These are phyloP conservation scores for Gobiocypris rarus DNA, from an alignment of 2,113 vertebrate genomes.

Conservation along the genomic window DNA sequence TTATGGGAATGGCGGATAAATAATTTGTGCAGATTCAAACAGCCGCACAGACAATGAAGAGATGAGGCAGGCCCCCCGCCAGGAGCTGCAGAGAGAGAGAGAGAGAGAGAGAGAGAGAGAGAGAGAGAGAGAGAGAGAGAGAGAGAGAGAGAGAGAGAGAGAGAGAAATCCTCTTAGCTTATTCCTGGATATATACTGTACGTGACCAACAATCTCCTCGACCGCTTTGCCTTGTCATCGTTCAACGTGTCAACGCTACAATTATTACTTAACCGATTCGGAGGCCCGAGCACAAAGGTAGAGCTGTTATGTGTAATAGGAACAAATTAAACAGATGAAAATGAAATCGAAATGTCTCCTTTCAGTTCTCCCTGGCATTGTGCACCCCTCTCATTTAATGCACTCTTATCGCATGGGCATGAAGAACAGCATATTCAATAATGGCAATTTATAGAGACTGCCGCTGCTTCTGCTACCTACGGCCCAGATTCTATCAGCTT, in stretches of 20 bases:
- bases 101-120: background rate
- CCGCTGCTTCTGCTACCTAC: conserved; percentile 46
- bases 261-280: conserved; percentile 43
- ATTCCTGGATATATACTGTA: conserved; percentile 41
- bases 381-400: conserved; percentile 45
- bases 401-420: conserved; percentile 45
- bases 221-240: conserved; percentile 35
- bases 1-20: conserved; percentile 47
- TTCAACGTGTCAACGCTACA: conserved; percentile 48
- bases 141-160: background rate
- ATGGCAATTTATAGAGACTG: conserved; percentile 50
- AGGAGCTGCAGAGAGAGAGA: background rate
- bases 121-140: background rate
- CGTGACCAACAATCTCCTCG: conserved; percentile 33
- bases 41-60: conserved; percentile 28
- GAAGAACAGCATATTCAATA: conserved; percentile 52
- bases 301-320: conserved; percentile 41
- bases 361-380: conserved; percentile 32
- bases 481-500: conserved; percentile 52
- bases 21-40: conserved; percentile 33
- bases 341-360: conserved; percentile 43
- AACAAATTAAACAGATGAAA: conserved; percentile 53
- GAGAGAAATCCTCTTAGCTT: conserved; percentile 24
- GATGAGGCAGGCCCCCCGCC: background rate
- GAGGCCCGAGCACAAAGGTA: conserved; percentile 45